These are phyloP conservation scores for Zaprionus ghesquierei DNA, from an alignment of 1,140 invertebrate genomes.

Conservation along the genomic window DNA sequence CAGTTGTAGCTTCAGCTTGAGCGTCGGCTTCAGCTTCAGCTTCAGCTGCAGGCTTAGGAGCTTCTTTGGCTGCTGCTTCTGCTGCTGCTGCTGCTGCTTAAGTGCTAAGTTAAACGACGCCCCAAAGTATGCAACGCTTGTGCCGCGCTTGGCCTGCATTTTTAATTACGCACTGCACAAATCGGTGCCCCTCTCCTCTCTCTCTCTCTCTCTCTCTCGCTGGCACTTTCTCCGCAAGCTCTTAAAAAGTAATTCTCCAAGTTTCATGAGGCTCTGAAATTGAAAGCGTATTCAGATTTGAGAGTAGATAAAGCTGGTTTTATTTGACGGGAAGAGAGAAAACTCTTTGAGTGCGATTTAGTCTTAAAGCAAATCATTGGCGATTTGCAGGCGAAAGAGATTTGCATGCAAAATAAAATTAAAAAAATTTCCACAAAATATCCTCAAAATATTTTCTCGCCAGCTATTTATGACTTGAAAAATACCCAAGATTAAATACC, in stretches of 20 bases:
- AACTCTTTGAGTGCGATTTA: background rate
- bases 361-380: background rate
- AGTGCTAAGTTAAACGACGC: slow-evolving; percentile 77
- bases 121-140: slow-evolving; percentile 46
- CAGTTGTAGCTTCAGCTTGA: slow-evolving; percentile 5
- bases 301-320: background rate
- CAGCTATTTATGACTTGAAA: background rate
- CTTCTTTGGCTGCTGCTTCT: too few species aligned
- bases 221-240: background rate
- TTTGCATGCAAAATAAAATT: background rate
- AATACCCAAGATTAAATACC: background rate
- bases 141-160: slow-evolving; percentile 55
- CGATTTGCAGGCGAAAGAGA: background rate
- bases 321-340: background rate
- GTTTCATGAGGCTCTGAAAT: slow-evolving; percentile 3
- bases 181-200: slow-evolving; percentile 37
- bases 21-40: background rate
- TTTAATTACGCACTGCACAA: slow-evolving; percentile 68
- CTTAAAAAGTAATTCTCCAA: slow-evolving; percentile 10
- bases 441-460: background rate
- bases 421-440: background rate
- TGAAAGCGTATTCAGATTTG: background rate
- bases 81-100: slow-evolving; percentile 40
- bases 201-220: background rate
- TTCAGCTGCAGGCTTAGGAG: background rate